Conservation (phyloP, 1,140 invertebrate species). For the Caligus rogercresseyi region DNA sequence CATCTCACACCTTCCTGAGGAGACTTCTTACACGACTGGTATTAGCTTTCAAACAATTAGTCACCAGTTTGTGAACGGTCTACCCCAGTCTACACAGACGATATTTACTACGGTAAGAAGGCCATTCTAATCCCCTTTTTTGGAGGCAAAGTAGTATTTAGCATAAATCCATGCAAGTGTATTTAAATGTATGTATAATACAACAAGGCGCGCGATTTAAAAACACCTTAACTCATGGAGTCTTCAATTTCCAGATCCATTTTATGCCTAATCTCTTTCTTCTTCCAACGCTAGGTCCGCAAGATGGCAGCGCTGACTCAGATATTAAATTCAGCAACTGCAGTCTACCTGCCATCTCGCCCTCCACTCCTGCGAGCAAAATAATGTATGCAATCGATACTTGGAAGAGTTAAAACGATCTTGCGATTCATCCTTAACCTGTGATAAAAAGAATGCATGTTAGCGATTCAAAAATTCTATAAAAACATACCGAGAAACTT, state of each 20-base stretch:
- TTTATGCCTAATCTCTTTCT: too few species aligned
- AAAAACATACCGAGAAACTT: constrained; percentile 51
- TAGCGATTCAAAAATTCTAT: constrained; percentile 64
- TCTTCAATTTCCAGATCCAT: too few species aligned
- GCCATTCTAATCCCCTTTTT: too few species aligned
- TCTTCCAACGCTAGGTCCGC: too few species aligned
- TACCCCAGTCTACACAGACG: background rate
- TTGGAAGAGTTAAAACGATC: constrained; percentile 58
- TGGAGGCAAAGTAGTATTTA: too few species aligned
- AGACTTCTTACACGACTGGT: background rate
- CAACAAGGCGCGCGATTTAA: too few species aligned
- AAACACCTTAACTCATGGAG: too few species aligned
- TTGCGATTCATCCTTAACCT: constrained; percentile 43
- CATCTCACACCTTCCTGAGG: background rate
- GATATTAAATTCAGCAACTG: constrained; percentile 10
- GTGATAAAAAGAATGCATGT: constrained; percentile 69
- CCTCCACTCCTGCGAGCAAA: constrained; percentile 50
- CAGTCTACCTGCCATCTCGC: constrained; percentile 48
- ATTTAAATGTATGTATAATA: too few species aligned
- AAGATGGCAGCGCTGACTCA: background rate
- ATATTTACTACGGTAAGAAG: too few species aligned
- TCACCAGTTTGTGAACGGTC: background rate
- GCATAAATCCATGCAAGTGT: too few species aligned
- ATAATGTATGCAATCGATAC: constrained; percentile 48
- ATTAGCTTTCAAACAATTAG: background rate